Conservation (phyloP, 2,113 vertebrate genomes). For the Terrapene triunguis region DNA sequence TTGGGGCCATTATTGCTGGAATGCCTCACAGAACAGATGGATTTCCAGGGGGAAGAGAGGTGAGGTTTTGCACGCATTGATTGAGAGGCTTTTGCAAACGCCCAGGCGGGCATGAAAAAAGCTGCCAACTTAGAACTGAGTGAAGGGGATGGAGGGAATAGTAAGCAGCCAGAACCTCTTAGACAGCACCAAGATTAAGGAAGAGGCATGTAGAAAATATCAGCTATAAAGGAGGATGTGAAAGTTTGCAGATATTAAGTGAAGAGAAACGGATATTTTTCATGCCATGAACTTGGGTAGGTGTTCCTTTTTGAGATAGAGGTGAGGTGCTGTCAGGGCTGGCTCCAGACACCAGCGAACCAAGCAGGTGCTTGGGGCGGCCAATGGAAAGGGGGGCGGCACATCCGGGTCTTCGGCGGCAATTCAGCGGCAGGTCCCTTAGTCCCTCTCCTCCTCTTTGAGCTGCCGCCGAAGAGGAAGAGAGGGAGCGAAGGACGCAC, state of each 20-base stretch:
- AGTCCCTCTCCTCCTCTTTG: too few relatives aligned
- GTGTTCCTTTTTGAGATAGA: not conserved
- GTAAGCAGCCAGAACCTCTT: not conserved
- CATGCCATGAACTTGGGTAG: not conserved
- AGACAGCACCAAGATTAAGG: not conserved
- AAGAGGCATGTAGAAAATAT: not conserved
- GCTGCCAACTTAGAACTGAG: not conserved
- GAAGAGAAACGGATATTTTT: not conserved
- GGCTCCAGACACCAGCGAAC: too few relatives aligned
- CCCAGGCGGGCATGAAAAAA: not conserved
- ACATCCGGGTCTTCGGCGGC: too few relatives aligned
- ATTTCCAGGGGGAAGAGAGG: fast-evolving
- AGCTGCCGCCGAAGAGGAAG: too few relatives aligned
- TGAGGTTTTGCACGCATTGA: fast-evolving
- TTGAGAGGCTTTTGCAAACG: fast-evolving
- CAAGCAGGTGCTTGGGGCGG: too few relatives aligned
- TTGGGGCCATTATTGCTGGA: not conserved
- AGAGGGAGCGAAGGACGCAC: too few relatives aligned
- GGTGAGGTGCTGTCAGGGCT: not conserved
- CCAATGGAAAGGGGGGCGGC: too few relatives aligned
- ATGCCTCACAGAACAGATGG: fast-evolving
- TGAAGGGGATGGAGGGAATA: not conserved
- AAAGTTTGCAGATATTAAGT: not conserved
- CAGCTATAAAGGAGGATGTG: not conserved
- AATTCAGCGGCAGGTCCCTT: too few relatives aligned